Conservation (phyloP, 2,113 vertebrate genomes). For the Rhynchopsitta pachyrhyncha region DNA sequence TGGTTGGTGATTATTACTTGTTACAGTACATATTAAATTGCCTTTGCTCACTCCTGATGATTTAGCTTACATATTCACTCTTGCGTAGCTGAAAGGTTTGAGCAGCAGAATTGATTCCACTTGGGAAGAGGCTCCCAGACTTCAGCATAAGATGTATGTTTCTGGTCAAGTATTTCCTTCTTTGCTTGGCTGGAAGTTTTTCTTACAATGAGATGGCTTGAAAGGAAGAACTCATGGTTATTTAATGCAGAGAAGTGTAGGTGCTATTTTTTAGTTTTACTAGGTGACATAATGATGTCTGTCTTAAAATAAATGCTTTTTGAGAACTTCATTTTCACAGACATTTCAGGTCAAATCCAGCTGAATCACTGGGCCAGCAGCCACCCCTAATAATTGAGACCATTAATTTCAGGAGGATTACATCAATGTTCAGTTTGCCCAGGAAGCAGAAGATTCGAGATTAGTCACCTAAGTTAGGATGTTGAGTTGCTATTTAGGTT, state of each 20-base stretch:
- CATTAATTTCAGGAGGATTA: conserved; percentile 31
- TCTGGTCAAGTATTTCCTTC: conserved; percentile 43
- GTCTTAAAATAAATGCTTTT: conserved; percentile 49
- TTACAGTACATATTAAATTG: conserved; percentile 35
- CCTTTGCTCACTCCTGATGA: conserved; percentile 9
- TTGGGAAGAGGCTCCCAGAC: conserved; percentile 1
- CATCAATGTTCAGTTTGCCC: conserved; percentile 7
- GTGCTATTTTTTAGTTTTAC: conserved; percentile 49
- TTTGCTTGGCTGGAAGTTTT: conserved; percentile 25
- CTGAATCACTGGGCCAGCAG: conserved; percentile 38
- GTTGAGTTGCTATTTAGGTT: neutral
- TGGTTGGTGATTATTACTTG: conserved; percentile 41
- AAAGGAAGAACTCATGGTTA: conserved; percentile 12
- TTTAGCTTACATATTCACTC: conserved; percentile 26
- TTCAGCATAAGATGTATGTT: conserved; percentile 2
- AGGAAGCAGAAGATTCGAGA: neutral
- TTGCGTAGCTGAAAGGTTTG: too few species aligned
- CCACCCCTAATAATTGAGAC: neutral
- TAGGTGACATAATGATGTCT: conserved; percentile 36
- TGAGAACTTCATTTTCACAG: conserved; percentile 41
- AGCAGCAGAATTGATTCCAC: neutral
- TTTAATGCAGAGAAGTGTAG: conserved; percentile 31
- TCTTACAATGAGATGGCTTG: neutral
- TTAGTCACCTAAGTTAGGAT: neutral
- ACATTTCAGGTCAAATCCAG: conserved; percentile 22